Evolutionary conservation across 2,797 vertebrate species (phyloP).

Genomic region (Pygocentrus nattereri): DNA sequence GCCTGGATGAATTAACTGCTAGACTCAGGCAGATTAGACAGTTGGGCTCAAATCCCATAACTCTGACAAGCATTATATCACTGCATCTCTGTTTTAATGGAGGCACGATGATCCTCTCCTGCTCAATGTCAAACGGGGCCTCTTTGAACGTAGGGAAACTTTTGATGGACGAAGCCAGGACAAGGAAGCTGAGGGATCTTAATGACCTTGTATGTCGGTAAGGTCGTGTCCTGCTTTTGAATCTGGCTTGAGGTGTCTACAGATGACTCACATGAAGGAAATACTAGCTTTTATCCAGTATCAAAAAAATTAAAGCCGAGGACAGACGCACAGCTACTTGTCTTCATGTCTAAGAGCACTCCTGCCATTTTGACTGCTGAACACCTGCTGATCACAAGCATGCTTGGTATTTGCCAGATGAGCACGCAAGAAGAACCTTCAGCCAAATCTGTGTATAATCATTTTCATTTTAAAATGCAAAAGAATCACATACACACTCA

Average conservation of each 20-base stretch:
- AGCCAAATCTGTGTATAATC: not conserved
- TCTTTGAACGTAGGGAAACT: constrained; percentile 57
- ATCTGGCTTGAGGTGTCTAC: constrained; percentile 82
- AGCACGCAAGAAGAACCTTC: not conserved
- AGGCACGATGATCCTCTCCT: constrained; percentile 63
- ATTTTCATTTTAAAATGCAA: not conserved
- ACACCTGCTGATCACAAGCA: not conserved
- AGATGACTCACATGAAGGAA: constrained; percentile 72
- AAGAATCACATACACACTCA: constrained; percentile 1
- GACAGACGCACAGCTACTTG: not conserved
- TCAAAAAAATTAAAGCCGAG: not conserved
- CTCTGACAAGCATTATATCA: constrained; percentile 69
- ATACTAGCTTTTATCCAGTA: constrained; percentile 76
- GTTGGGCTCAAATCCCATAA: constrained; percentile 66
- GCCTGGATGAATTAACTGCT: constrained; percentile 71
- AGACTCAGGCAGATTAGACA: constrained; percentile 64
- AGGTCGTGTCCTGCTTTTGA: constrained; percentile 73
- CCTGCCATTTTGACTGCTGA: not conserved
- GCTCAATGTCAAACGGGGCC: constrained; percentile 68
- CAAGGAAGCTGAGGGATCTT: constrained; percentile 68
- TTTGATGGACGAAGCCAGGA: constrained; percentile 72
- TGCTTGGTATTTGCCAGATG: not conserved
- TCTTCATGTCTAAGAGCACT: constrained; percentile 29
- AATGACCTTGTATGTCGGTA: constrained; percentile 76
- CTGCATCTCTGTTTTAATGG: constrained; percentile 67